Evolutionary conservation across 2,797 vertebrate species (phyloP).

Genomic region (Nyctibius grandis): DNA sequence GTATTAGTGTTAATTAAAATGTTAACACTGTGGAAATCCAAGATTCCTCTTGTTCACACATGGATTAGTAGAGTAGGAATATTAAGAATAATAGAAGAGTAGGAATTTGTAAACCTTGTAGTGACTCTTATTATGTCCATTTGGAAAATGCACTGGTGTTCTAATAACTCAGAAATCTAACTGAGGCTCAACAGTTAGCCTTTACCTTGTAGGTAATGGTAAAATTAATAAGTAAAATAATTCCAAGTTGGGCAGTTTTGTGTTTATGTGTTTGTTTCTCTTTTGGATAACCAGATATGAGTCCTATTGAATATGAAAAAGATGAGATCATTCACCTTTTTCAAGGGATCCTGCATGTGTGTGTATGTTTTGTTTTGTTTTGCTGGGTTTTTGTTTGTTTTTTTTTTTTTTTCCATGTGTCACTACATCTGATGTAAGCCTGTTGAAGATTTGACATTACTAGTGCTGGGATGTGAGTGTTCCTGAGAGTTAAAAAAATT

Average conservation of each 20-base stretch:
- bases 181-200: background rate
- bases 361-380: background rate
- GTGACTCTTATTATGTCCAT: background rate
- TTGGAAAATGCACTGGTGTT: background rate
- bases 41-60: background rate
- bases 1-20: background rate
- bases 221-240: background rate
- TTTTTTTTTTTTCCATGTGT: background rate
- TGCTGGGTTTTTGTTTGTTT: background rate
- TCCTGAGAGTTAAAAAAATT: background rate
- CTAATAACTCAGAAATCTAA: background rate
- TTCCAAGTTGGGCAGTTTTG: background rate
- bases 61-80: background rate
- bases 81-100: background rate
- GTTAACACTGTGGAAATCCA: background rate
- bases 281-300: background rate
- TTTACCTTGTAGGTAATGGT: background rate
- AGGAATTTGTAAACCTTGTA: background rate
- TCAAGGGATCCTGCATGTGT: background rate
- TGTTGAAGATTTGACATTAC: background rate
- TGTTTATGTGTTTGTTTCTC: background rate
- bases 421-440: background rate
- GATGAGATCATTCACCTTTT: background rate
- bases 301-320: background rate
- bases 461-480: background rate